Evolutionary conservation across 2,113 vertebrate species (phyloP).

Genomic region (Apodemus speciosus): DNA sequence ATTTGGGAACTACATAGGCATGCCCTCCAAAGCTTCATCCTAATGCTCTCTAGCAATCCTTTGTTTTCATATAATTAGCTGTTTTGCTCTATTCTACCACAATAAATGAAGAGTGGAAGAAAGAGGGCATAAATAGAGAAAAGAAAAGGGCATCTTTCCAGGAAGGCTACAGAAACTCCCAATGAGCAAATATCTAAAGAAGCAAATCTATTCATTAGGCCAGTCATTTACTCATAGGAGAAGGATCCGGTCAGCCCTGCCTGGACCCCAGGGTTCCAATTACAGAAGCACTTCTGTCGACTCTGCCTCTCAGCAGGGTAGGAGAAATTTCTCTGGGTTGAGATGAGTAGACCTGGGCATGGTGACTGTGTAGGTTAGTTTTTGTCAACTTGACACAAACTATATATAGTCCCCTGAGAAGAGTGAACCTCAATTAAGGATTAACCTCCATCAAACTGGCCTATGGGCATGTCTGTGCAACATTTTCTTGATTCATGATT

Average conservation of each 20-base stretch:
- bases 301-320: not conserved
- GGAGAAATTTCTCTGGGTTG: not conserved
- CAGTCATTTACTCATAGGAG: not conserved
- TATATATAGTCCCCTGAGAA: not conserved
- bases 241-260: not conserved
- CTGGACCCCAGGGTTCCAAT: not conserved
- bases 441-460: not conserved
- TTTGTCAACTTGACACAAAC: not conserved
- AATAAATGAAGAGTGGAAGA: not conserved
- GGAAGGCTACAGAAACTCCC: not conserved
- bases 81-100: slow-evolving; percentile 9
- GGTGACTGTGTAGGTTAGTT: not conserved
- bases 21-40: not conserved
- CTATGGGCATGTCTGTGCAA: not conserved
- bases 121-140: not conserved
- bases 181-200: not conserved
- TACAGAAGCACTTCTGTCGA: not conserved
- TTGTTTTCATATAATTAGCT: slow-evolving; percentile 33
- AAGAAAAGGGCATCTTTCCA: not conserved
- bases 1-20: not conserved
- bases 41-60: slow-evolving; percentile 8
- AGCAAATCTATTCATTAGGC: not conserved
- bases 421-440: not conserved
- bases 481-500: not conserved
- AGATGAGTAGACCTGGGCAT: not conserved